phyloP scores from a whole-genome alignment of 2,888 invertebrate species.

The Nymphalis urticae region DNA sequence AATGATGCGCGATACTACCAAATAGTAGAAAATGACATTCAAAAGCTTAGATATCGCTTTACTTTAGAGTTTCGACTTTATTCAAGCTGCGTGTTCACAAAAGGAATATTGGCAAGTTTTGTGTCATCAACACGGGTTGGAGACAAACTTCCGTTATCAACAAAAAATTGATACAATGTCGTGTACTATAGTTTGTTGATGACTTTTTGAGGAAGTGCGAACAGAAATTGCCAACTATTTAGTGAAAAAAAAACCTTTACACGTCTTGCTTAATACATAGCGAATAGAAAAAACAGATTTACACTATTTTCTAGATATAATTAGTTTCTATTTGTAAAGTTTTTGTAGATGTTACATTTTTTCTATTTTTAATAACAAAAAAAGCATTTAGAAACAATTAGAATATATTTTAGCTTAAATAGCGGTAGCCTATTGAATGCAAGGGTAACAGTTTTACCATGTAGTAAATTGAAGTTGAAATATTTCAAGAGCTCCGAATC shows the following conservation, averaged over 20 bases:
- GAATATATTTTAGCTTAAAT: constrained; percentile 8
- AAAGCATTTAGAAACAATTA: constrained; percentile 14
- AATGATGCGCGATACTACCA: too few species aligned
- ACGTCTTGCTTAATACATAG: neutral
- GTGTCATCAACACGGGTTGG: too few species aligned
- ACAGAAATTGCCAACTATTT: too few species aligned
- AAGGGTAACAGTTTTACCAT: neutral
- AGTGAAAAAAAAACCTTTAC: neutral
- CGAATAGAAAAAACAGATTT: neutral
- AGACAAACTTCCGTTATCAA: too few species aligned
- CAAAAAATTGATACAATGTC: too few species aligned
- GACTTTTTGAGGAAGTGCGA: too few species aligned
- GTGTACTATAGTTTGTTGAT: too few species aligned
- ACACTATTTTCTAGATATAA: constrained; percentile 1
- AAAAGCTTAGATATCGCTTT: too few species aligned
- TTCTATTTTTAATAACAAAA: neutral
- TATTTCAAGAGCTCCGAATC: neutral
- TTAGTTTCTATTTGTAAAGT: neutral
- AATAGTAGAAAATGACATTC: too few species aligned
- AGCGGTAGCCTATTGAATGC: neutral
- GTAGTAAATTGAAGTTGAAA: neutral
- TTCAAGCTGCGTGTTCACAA: too few species aligned
- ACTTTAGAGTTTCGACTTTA: too few species aligned
- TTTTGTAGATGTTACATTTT: constrained; percentile 1
- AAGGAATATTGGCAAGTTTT: too few species aligned